Conservation (phyloP, 2,113 vertebrate genomes). For the Hiodon tergisus region DNA sequence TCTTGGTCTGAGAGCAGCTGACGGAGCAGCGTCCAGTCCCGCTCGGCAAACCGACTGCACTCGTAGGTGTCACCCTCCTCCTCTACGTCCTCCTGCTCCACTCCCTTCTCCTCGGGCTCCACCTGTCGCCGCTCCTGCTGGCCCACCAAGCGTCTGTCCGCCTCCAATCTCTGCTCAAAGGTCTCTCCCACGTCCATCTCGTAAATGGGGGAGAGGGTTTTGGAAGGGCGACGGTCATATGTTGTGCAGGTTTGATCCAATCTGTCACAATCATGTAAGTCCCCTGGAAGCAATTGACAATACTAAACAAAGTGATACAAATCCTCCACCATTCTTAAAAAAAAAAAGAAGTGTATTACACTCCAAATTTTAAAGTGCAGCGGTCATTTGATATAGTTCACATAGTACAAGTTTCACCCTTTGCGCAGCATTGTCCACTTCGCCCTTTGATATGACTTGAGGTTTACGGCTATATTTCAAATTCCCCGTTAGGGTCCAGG, state of each 20-base stretch:
- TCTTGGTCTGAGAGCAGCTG: slow-evolving; percentile 87
- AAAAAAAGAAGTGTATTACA: slow-evolving; percentile 12
- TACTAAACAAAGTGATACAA: slow-evolving; percentile 85
- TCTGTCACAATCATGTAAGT: slow-evolving; percentile 97
- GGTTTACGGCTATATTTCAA: not conserved
- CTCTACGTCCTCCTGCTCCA: slow-evolving; percentile 63
- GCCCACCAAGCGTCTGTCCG: slow-evolving; percentile 61
- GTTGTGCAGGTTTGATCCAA: slow-evolving; percentile 86
- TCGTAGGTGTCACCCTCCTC: slow-evolving; percentile 56
- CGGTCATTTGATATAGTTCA: slow-evolving; percentile 12
- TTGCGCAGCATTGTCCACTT: slow-evolving; percentile 51
- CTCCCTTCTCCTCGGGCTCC: slow-evolving; percentile 49
- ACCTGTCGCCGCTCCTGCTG: slow-evolving; percentile 65
- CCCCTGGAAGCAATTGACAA: slow-evolving; percentile 99
- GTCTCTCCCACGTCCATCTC: slow-evolving; percentile 88
- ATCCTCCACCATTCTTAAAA: slow-evolving; percentile 30
- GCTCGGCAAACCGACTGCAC: slow-evolving; percentile 74
- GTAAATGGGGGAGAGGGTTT: slow-evolving; percentile 95
- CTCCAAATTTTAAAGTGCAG: slow-evolving; percentile 26
- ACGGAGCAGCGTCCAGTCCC: slow-evolving; percentile 89
- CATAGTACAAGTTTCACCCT: slow-evolving; percentile 44
- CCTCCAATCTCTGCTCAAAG: slow-evolving; percentile 76
- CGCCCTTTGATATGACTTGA: slow-evolving; percentile 15
- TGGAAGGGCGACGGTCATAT: slow-evolving; percentile 86
- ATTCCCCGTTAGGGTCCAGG: not conserved